Evolutionary conservation across 2,888 invertebrate species (phyloP).

Genomic region (Sinopyrophorus schimmeli): DNA sequence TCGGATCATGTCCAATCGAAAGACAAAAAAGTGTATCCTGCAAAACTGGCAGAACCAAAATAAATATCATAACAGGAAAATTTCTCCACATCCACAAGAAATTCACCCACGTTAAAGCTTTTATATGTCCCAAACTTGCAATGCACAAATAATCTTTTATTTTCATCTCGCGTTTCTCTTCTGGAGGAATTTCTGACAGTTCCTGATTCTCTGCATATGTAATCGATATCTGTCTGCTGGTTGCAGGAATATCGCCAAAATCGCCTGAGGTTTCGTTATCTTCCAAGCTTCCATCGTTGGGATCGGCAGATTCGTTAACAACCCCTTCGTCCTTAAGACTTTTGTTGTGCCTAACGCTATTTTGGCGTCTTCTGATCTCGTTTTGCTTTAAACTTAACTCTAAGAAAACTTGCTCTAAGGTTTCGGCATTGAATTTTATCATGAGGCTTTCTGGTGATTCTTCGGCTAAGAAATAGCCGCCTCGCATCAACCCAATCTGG

Average conservation of each 20-base stretch:
- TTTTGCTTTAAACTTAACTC: conserved; percentile 81
- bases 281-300: background rate
- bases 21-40: conserved; percentile 88
- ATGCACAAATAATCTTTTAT: conserved; percentile 57
- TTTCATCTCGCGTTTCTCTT: conserved; percentile 61
- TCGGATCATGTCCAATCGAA: conserved; percentile 84
- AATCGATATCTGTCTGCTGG: conserved; percentile 59
- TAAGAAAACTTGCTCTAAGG: conserved; percentile 79
- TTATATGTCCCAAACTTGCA: conserved; percentile 57
- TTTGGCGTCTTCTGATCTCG: conserved; percentile 75
- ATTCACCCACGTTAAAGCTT: conserved; percentile 86
- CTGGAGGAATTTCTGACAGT: conserved; percentile 68
- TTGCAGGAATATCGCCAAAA: conserved; percentile 84
- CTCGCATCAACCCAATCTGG: conserved; percentile 81
- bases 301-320: conserved; percentile 60
- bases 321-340: conserved; percentile 58
- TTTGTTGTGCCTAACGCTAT: too few relatives aligned
- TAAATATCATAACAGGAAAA: conserved; percentile 79
- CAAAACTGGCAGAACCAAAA: conserved; percentile 80
- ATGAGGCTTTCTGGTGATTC: conserved; percentile 76
- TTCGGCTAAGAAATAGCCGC: conserved; percentile 80
- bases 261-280: conserved; percentile 57
- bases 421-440: conserved; percentile 70
- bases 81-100: conserved; percentile 86
- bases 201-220: conserved; percentile 24